Conservation (phyloP, 2,888 invertebrate genomes). For the Deilephila porcellus region DNA sequence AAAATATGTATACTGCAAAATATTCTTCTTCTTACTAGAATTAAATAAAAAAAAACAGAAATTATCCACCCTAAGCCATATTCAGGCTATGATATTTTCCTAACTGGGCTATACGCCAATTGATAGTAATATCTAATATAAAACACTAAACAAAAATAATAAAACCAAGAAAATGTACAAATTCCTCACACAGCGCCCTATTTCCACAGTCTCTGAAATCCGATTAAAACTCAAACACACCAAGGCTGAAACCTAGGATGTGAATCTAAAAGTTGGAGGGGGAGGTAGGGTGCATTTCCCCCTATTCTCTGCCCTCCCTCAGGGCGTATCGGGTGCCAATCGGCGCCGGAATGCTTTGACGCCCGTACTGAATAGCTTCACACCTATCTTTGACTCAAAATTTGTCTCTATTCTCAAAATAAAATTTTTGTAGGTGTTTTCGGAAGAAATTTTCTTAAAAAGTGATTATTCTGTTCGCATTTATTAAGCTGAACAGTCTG, state of each 20-base stretch:
- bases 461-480: too few species aligned
- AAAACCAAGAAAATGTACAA: too few species aligned
- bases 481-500: too few species aligned
- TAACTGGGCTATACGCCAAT: too few species aligned
- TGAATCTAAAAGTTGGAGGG: constrained; percentile 11
- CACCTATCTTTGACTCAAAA: neutral
- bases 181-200: neutral
- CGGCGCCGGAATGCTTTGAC: constrained; percentile 20
- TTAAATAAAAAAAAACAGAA: too few species aligned
- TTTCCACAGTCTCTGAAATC: neutral
- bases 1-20: too few species aligned
- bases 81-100: too few species aligned
- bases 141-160: too few species aligned
- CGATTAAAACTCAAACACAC: neutral
- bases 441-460: too few species aligned
- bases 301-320: neutral
- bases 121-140: too few species aligned
- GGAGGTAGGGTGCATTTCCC: neutral
- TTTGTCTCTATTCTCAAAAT: neutral
- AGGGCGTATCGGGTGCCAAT: neutral
- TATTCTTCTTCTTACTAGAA: too few species aligned
- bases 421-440: neutral
- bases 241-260: neutral
- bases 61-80: too few species aligned
- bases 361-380: neutral